Percentiles rank a stretch among this genome's conserved stretches.
Evolutionary conservation across 2,888 invertebrate genomes (phyloP).

Genomic region (Lithosia quadra): DNA sequence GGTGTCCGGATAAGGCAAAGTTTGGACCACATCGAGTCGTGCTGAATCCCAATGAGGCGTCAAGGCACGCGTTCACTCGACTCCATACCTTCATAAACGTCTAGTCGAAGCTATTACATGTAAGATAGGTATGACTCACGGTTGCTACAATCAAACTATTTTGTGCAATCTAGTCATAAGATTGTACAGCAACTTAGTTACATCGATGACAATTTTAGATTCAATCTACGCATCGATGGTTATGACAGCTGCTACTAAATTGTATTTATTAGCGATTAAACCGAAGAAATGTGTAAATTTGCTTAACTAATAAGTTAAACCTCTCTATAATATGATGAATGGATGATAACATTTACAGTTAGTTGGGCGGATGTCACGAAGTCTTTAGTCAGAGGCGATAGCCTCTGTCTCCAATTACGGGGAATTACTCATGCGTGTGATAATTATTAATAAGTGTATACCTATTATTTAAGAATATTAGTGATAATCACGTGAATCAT

Average conservation of each 20-base stretch:
- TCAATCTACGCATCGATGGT: constrained; percentile 16
- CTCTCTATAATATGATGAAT: constrained; percentile 53
- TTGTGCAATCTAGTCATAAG: constrained; percentile 57
- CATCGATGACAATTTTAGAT: constrained; percentile 22
- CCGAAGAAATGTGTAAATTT: constrained; percentile 32
- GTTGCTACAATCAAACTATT: constrained; percentile 60
- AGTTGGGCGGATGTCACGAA: constrained; percentile 82
- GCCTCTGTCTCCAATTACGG: constrained; percentile 81
- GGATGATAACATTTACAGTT: constrained; percentile 63
- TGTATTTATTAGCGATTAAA: constrained; percentile 27
- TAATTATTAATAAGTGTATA: constrained; percentile 73
- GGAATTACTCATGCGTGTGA: constrained; percentile 79
- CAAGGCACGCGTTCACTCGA: constrained; percentile 50
- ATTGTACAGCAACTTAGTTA: constrained; percentile 25
- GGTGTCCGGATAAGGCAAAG: constrained; percentile 78
- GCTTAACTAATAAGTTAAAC: constrained; percentile 31
- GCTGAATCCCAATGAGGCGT: constrained; percentile 80
- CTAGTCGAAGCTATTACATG: constrained; percentile 62
- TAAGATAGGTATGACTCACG: constrained; percentile 71
- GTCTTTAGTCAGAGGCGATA: constrained; percentile 78
- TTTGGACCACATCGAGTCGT: constrained; percentile 72
- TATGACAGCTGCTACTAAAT: constrained; percentile 21
- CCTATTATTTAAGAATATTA: constrained; percentile 30
- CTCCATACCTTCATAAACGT: constrained; percentile 60
- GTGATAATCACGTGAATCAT: constrained; percentile 27